phyloP scores from a whole-genome alignment of 2,888 invertebrate genomes.

The Junonia oenone region DNA sequence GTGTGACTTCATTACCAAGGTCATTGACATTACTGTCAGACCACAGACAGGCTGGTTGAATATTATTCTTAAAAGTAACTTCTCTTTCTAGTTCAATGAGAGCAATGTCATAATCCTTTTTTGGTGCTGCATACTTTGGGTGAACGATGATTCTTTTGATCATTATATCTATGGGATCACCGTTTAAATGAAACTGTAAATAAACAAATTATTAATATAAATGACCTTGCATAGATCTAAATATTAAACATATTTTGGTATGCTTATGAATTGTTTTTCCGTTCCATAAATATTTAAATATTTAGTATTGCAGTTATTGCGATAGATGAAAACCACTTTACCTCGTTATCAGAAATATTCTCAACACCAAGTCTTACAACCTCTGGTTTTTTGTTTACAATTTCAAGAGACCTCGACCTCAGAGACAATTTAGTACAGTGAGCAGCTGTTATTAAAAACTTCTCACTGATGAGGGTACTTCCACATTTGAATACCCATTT shows the following conservation, averaged over 20 bases:
- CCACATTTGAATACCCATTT: constrained; percentile 72
- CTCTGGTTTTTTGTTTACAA: constrained; percentile 36
- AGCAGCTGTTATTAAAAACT: constrained; percentile 82
- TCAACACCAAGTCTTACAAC: constrained; percentile 42
- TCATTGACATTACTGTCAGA: constrained; percentile 11
- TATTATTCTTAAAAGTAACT: constrained; percentile 24
- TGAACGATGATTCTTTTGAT: constrained; percentile 34
- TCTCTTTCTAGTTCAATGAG: constrained; percentile 29
- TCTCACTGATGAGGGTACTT: constrained; percentile 80
- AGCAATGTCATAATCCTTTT: constrained; percentile 34
- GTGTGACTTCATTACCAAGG: constrained; percentile 23
- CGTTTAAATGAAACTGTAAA: constrained; percentile 23
- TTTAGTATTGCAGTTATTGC: neutral
- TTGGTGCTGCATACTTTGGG: constrained; percentile 33
- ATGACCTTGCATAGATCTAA: too few species aligned
- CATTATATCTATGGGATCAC: constrained; percentile 25
- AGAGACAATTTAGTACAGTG: constrained; percentile 67
- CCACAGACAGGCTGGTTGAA: constrained; percentile 37
- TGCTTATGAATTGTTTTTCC: too few species aligned
- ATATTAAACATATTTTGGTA: too few species aligned
- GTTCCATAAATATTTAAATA: too few species aligned
- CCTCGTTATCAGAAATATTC: constrained; percentile 30
- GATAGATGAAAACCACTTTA: neutral
- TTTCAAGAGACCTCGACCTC: constrained; percentile 12
- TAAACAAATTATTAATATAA: too few species aligned